A percentile compares a stretch with the other conserved stretches of the same genome.
Conservation (phyloP, 2,113 vertebrate genomes). For the Charadrius vociferus region DNA sequence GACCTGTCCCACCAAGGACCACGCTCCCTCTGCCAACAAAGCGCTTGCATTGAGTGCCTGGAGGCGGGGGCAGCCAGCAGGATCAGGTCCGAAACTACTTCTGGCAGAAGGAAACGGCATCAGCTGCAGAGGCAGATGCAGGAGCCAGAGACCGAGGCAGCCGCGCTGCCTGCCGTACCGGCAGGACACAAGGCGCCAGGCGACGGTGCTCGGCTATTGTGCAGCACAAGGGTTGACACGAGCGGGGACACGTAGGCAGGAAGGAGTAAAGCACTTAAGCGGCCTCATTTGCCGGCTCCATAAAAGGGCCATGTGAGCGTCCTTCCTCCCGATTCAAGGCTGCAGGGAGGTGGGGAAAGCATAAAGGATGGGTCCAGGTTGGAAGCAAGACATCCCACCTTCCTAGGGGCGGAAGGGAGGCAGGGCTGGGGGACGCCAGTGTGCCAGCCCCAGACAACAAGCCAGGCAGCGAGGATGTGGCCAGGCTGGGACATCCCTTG, state of each 20-base stretch:
- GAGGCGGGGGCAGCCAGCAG: background rate
- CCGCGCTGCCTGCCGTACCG: accelerated
- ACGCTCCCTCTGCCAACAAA: background rate
- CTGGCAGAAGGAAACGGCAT: background rate
- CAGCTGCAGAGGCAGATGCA: background rate
- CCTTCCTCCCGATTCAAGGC: background rate
- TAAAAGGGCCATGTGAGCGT: accelerated
- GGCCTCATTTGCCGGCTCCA: background rate
- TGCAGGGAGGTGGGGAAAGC: background rate
- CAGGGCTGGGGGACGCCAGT: background rate
- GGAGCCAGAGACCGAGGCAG: background rate
- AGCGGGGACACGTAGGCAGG: background rate
- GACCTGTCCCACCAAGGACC: background rate
- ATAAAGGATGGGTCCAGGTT: background rate
- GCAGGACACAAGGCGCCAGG: background rate
- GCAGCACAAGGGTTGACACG: background rate
- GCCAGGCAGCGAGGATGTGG: background rate
- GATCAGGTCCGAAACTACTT: background rate
- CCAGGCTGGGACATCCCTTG: background rate
- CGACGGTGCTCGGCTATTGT: accelerated
- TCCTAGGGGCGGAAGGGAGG: background rate
- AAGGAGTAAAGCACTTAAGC: background rate
- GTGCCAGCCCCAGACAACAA: background rate
- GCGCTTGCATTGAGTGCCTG: accelerated
- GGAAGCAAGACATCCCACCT: background rate